A percentile compares a stretch with the other conserved stretches of the same genome.
These are phyloP conservation scores for Epinotia bilunana DNA, from an alignment of 2,888 invertebrate genomes.

Conservation along the genomic window DNA sequence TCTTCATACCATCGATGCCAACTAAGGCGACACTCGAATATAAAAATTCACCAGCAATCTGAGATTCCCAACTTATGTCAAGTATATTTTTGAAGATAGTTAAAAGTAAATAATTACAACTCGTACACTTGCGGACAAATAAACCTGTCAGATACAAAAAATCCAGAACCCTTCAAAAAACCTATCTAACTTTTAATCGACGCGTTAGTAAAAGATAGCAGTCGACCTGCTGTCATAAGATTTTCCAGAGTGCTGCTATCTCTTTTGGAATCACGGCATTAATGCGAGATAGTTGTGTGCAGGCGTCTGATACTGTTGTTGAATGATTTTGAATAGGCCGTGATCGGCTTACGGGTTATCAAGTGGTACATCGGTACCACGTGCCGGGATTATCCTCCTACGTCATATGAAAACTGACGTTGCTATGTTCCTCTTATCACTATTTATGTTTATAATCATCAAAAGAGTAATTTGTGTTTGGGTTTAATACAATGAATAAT, in stretches of 20 bases:
- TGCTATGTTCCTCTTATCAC: slow-evolving; percentile 59
- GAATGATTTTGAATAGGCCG: slow-evolving; percentile 45
- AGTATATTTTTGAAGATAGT: too few relatives aligned
- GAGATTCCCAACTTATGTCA: too few relatives aligned
- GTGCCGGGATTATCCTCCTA: slow-evolving; percentile 67
- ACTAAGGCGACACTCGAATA: too few relatives aligned
- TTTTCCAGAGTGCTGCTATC: slow-evolving; percentile 25
- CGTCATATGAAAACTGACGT: slow-evolving; percentile 37
- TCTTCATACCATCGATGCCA: too few relatives aligned
- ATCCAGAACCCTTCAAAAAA: slow-evolving; percentile 28
- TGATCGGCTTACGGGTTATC: slow-evolving; percentile 75
- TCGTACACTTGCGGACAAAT: slow-evolving; percentile 59
- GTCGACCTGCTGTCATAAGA: slow-evolving; percentile 26
- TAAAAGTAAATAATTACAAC: background rate
- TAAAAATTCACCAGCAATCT: too few relatives aligned
- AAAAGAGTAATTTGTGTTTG: background rate
- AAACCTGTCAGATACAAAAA: slow-evolving; percentile 54
- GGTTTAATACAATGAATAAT: background rate
- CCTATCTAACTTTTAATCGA: slow-evolving; percentile 37
- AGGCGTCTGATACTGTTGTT: slow-evolving; percentile 31
- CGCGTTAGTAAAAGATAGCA: slow-evolving; percentile 36
- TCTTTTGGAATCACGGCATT: slow-evolving; percentile 19
- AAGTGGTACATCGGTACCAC: slow-evolving; percentile 62
- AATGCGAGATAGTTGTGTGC: slow-evolving; percentile 32
- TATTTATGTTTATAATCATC: background rate